phyloP scores from a whole-genome alignment of 2,888 invertebrate genomes.

The Tetheella fluctuosa region DNA sequence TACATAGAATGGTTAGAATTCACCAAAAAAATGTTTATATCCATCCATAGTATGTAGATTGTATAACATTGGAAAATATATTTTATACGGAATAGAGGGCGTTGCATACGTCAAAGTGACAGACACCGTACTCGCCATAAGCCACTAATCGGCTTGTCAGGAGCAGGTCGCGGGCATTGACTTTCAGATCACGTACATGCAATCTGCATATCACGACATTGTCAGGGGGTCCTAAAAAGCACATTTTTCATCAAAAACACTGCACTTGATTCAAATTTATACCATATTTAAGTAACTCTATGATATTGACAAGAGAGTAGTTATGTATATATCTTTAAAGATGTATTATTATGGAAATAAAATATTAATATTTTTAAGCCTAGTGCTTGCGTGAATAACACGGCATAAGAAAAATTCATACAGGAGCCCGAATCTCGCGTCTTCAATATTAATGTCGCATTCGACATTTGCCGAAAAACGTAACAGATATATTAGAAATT shows the following conservation, averaged over 20 bases:
- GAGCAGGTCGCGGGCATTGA: constrained; percentile 62
- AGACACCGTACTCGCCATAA: constrained; percentile 42
- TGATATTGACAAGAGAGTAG: background rate
- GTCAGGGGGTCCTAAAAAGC: constrained; percentile 58
- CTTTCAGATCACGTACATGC: constrained; percentile 76
- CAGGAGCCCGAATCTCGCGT: no score
- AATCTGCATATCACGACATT: constrained; percentile 72
- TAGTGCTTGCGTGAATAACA: no score
- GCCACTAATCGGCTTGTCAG: constrained; percentile 77
- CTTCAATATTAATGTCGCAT: no score
- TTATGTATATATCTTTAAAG: no score
- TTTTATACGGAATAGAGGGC: constrained; percentile 27
- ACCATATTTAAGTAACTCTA: background rate
- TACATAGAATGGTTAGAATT: background rate
- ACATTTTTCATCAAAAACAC: constrained; percentile 46
- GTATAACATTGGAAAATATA: constrained; percentile 24
- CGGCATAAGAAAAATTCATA: no score
- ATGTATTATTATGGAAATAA: no score
- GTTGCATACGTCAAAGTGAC: constrained; percentile 30
- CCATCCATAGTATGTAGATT: background rate
- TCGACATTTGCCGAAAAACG: no score
- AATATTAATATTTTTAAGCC: no score
- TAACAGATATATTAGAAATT: no score
- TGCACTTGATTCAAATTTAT: constrained; percentile 18
- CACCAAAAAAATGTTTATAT: background rate